Conservation (phyloP, 35 echinoderm and acorn worm species). For the Eucidaris tribuloides region DNA sequence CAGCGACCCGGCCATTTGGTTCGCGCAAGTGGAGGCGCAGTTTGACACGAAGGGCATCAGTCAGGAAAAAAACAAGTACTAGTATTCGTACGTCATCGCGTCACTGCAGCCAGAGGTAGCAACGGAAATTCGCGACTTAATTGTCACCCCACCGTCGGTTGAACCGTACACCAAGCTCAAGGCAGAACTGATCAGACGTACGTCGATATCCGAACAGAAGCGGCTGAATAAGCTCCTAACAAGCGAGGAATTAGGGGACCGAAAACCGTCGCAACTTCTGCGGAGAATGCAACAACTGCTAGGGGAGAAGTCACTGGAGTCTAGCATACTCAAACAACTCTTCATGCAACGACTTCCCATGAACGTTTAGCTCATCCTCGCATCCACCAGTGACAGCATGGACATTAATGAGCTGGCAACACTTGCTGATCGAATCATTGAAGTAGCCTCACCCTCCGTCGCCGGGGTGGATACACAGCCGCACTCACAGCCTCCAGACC, state of each 20-base stretch:
- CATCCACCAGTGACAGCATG: background rate
- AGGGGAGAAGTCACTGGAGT: background rate
- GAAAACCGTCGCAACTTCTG: background rate
- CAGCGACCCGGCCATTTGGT: slow-evolving; percentile 57
- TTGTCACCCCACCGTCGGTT: too few relatives aligned
- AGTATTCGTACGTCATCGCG: too few relatives aligned
- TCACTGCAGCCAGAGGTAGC: too few relatives aligned
- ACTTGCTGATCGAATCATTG: background rate
- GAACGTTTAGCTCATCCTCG: background rate
- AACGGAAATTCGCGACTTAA: too few relatives aligned
- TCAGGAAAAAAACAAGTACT: too few relatives aligned
- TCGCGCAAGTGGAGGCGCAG: slow-evolving; percentile 31
- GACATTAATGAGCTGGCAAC: background rate
- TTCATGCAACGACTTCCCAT: background rate
- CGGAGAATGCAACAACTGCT: slow-evolving; percentile 15
- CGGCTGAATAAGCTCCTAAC: too few relatives aligned
- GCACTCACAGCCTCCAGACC: background rate
- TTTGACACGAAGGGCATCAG: slow-evolving; percentile 43
- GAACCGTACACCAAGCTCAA: too few relatives aligned
- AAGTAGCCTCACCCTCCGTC: background rate
- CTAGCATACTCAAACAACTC: background rate
- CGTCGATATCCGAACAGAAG: too few relatives aligned
- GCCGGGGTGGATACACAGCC: background rate
- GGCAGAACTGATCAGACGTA: too few relatives aligned
- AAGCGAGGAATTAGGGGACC: too few relatives aligned